phyloP scores from a whole-genome alignment of 1,140 invertebrate species.

The Drosophila bipectinata region DNA sequence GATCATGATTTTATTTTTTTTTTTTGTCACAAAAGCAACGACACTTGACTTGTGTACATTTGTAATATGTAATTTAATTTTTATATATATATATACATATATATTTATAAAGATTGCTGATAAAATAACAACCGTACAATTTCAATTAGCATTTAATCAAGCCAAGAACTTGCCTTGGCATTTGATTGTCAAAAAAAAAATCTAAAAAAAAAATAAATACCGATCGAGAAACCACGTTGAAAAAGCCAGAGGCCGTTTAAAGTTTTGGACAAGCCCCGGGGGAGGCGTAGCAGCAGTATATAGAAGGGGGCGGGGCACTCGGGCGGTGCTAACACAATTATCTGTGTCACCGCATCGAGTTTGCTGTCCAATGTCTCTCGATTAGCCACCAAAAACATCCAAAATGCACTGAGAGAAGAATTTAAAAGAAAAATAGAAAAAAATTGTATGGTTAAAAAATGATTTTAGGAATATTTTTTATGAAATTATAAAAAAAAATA shows the following conservation, averaged over 20 bases:
- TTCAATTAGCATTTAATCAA: constrained; percentile 67
- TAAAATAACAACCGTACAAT: constrained; percentile 36
- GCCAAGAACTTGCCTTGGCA: constrained; percentile 59
- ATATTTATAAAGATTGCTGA: constrained; percentile 24
- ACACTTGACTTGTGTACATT: constrained; percentile 8
- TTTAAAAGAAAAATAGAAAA: too few relatives aligned
- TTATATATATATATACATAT: not conserved
- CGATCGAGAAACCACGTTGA: constrained; percentile 3
- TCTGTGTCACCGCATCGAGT: constrained; percentile 45
- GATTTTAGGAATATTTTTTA: too few relatives aligned
- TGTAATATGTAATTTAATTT: constrained; percentile 2
- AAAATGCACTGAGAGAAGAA: constrained; percentile 29
- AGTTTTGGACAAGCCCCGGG: not conserved
- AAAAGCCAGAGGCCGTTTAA: constrained; percentile 15
- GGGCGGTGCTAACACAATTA: constrained; percentile 55
- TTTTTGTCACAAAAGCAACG: constrained; percentile 27
- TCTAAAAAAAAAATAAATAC: constrained; percentile 10
- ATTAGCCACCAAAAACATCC: constrained; percentile 37
- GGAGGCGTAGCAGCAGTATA: not conserved
- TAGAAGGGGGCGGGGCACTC: constrained; percentile 29
- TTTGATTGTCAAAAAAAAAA: constrained; percentile 49
- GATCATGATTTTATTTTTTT: constrained; percentile 44
- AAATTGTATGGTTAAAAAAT: too few relatives aligned
- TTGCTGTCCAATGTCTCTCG: constrained; percentile 15
- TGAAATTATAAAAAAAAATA: too few relatives aligned